Percentiles rank a stretch among this genome's conserved stretches.
These are phyloP conservation scores for Pantelozetes paolii DNA, from an alignment of 2,888 invertebrate species.

Conservation along the genomic window DNA sequence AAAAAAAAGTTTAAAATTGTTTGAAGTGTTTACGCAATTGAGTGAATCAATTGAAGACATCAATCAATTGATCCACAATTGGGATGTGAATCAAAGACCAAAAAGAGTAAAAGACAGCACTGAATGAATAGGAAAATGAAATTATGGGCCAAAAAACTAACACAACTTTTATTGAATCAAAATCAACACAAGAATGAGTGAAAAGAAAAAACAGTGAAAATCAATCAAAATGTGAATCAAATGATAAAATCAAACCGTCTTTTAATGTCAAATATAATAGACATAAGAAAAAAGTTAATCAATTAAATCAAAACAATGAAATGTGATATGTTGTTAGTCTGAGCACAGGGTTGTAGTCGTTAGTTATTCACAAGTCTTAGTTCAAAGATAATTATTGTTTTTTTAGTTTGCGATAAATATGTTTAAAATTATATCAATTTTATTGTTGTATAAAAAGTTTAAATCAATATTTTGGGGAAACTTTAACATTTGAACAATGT, in stretches of 20 bases:
- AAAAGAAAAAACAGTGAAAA: background rate
- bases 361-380: background rate
- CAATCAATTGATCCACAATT: slow-evolving; percentile 10
- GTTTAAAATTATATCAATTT: too few species aligned
- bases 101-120: too few species aligned
- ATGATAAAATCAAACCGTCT: background rate
- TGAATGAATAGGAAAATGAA: background rate
- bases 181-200: background rate
- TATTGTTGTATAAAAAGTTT: too few species aligned
- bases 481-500: too few species aligned
- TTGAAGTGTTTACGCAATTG: background rate
- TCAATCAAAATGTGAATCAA: background rate
- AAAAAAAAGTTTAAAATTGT: background rate
- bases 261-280: background rate
- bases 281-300: background rate
- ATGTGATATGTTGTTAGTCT: background rate
- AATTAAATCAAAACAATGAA: slow-evolving; percentile 1
- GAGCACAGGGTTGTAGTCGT: background rate
- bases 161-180: background rate
- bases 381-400: too few species aligned
- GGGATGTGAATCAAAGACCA: background rate
- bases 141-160: background rate
- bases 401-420: too few species aligned
- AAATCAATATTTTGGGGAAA: too few species aligned
- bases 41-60: slow-evolving; percentile 6